These are phyloP conservation scores for Paratilapia polleni DNA, from an alignment of 2,113 vertebrate genomes.

Conservation along the genomic window DNA sequence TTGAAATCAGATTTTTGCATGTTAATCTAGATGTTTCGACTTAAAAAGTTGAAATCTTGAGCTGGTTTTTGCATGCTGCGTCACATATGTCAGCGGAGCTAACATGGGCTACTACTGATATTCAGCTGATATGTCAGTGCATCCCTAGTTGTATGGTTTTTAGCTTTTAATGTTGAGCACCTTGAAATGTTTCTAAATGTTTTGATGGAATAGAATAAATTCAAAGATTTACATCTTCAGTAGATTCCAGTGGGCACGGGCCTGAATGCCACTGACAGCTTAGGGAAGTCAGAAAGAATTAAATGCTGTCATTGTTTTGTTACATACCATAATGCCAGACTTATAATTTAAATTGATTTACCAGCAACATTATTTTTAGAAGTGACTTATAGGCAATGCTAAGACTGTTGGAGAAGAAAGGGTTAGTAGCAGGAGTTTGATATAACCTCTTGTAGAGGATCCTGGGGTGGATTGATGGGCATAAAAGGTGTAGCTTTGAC, in stretches of 20 bases:
- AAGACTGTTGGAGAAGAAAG: background rate
- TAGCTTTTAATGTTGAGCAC: background rate
- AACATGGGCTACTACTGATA: background rate
- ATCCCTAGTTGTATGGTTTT: background rate
- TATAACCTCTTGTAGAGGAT: background rate
- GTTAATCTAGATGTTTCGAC: background rate
- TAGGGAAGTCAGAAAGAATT: background rate
- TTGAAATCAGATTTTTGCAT: background rate
- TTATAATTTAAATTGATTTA: background rate
- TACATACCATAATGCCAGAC: background rate
- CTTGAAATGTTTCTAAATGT: background rate
- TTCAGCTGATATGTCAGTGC: background rate
- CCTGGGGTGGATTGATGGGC: background rate
- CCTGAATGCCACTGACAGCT: background rate
- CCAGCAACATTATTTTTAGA: background rate
- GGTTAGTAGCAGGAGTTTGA: background rate
- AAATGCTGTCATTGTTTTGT: background rate
- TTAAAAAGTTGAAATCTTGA: too few relatives aligned
- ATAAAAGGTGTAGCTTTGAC: slow-evolving; percentile 2
- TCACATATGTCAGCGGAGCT: background rate
- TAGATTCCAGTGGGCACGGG: background rate
- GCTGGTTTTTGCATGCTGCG: background rate
- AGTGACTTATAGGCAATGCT: background rate
- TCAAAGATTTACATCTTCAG: background rate
- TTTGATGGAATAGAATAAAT: background rate